Evolutionary conservation across 2,888 invertebrate genomes (phyloP).

Genomic region (Cepaea hortensis): DNA sequence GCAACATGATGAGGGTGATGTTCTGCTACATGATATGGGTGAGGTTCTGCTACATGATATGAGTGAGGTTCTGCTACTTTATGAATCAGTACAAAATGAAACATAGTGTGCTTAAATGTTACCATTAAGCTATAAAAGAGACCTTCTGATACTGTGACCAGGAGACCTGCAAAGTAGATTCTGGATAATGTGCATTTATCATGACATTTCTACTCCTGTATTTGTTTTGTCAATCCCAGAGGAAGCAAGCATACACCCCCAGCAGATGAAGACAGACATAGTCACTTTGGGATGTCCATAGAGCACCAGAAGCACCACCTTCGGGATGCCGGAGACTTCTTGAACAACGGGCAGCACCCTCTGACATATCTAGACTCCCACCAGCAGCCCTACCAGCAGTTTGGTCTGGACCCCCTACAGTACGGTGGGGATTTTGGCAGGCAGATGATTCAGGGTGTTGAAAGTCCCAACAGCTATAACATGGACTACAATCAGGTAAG

Average conservation of each 20-base stretch:
- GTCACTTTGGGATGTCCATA: slow-evolving; percentile 53
- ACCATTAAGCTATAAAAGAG: too few relatives aligned
- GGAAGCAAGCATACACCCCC: slow-evolving; percentile 93
- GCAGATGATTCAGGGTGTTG: slow-evolving; percentile 75
- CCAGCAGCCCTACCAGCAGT: slow-evolving; percentile 53
- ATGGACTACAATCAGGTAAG: slow-evolving; percentile 75
- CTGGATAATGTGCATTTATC: too few relatives aligned
- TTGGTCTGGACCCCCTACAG: slow-evolving; percentile 75
- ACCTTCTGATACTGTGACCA: too few relatives aligned
- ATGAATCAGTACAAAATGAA: too few relatives aligned
- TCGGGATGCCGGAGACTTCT: slow-evolving; percentile 60
- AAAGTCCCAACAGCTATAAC: slow-evolving; percentile 75
- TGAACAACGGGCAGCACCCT: slow-evolving; percentile 54
- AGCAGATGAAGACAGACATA: slow-evolving; percentile 85
- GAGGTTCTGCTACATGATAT: too few relatives aligned
- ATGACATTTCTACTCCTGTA: too few relatives aligned
- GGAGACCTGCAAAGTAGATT: too few relatives aligned
- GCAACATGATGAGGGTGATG: too few relatives aligned
- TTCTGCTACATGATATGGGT: too few relatives aligned
- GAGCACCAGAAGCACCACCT: slow-evolving; percentile 51
- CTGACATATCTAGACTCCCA: background rate
- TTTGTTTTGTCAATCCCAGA: slow-evolving; percentile 32
- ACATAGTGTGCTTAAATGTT: too few relatives aligned
- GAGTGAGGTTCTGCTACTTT: too few relatives aligned
- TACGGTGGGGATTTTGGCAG: slow-evolving; percentile 50